Base-by-base conservation (phyloP, 2,797 vertebrate genomes). In the Macropus fuliginosus region DNA sequence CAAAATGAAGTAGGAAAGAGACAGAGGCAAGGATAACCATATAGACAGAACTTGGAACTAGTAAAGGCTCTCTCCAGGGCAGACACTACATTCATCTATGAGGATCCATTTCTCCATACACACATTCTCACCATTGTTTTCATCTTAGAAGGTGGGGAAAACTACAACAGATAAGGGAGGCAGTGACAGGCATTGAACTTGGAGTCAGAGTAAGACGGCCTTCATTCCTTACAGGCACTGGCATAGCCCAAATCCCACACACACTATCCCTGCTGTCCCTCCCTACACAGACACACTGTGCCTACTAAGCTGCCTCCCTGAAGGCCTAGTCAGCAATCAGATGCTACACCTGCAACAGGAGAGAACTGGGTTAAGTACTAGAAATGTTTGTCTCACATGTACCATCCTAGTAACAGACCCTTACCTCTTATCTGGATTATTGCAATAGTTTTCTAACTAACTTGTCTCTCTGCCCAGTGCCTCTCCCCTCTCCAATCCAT, bases 71-170 rank as follows among this genome's bases (percentile, higher is more conserved):
- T 14, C 59, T 94, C 92, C 31, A 52, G n/a, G 54, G 81, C 81
- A 95, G 57, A 66, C 56, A 24, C 13, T 66, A 74, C 94, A 55
- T 13, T 56, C 14, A 92, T 90, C 92, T 91, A 11, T 34, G 6
- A 46, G 91, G 93, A 56, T 29, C 16, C 18, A 90, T 87, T 95
- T 92, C 91, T 95, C 90, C 92, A 91, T 81, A 66, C 46, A 55
- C 12, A 1, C 4, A 28, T 81, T 18, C 55, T 16, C 1, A 13
- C 1, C 0, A 31, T 56, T 21, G 27, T 55, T 97, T 96, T 93
- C 97, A 96, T 96, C 96, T 95, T n/a, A 94, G 97, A 96, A 97
- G 96, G 74, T 92, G 55, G 96, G 91, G 93, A 92, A 92, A 91
- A 74, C n/a, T 50, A 34, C 31, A 90, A 54, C 54, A 59, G 62